Evolutionary conservation across 2,113 vertebrate species (phyloP).

Genomic region (Misgurnus anguillicaudatus): DNA sequence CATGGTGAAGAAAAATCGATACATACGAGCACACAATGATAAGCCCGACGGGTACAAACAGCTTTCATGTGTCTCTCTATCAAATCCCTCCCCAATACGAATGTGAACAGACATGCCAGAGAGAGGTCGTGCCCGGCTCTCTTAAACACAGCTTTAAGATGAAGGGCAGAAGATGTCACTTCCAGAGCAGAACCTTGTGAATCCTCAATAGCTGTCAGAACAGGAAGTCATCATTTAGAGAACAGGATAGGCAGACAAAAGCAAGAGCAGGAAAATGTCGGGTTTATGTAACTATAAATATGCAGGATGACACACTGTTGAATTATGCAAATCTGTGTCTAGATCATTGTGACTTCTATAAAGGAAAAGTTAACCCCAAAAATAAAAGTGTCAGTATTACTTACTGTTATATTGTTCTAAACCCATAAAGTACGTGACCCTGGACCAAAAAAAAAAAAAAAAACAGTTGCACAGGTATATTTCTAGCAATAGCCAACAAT

Average conservation of each 20-base stretch:
- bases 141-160: slow-evolving; percentile 33
- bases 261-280: neutral
- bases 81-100: slow-evolving; percentile 16
- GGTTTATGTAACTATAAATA: slow-evolving; percentile 21
- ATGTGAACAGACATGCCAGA: neutral
- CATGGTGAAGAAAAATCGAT: slow-evolving; percentile 33
- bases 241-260: slow-evolving; percentile 25
- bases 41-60: slow-evolving; percentile 41
- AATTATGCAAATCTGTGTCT: slow-evolving; percentile 16
- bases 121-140: slow-evolving; percentile 14
- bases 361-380: neutral
- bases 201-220: slow-evolving; percentile 32
- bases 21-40: slow-evolving; percentile 28
- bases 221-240: slow-evolving; percentile 44
- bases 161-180: slow-evolving; percentile 48
- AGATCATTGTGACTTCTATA: neutral
- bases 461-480: no score
- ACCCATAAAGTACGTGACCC: neutral
- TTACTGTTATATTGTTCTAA: neutral
- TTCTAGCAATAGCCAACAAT: no score
- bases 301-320: neutral
- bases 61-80: slow-evolving; percentile 28
- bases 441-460: no score
- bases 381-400: neutral
- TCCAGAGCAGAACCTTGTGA: slow-evolving; percentile 15